Conservation (phyloP, 2,797 vertebrate species). For the Tenualosa ilisha region DNA sequence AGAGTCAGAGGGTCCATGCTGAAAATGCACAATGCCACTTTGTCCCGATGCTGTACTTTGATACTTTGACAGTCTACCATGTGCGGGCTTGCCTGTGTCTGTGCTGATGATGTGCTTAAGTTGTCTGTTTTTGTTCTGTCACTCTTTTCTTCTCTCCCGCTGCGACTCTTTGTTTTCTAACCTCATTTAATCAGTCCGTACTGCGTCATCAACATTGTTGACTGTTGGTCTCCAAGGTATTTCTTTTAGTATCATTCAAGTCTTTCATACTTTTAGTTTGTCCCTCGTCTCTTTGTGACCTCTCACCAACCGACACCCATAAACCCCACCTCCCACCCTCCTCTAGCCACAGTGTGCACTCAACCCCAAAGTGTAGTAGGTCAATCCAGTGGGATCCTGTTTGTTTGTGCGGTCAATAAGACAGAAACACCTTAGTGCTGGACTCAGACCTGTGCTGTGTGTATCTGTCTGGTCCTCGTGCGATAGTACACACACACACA, state of each 20-base stretch:
- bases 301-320: slow-evolving; percentile 42
- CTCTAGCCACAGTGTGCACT: background rate
- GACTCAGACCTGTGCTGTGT: background rate
- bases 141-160: background rate
- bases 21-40: background rate
- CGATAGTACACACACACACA: background rate
- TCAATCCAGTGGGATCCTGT: background rate
- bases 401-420: background rate
- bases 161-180: background rate
- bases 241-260: background rate
- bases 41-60: background rate
- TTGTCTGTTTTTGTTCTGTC: background rate
- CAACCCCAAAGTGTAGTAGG: background rate
- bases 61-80: too few species aligned
- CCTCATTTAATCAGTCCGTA: background rate
- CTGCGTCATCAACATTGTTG: background rate
- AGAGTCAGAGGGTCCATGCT: background rate
- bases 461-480: background rate
- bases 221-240: background rate
- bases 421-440: background rate
- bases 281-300: slow-evolving; percentile 56
- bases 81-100: background rate
- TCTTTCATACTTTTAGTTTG: slow-evolving; percentile 7
- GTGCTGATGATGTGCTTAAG: background rate
- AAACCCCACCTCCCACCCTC: background rate